Base-by-base conservation (phyloP, 2,797 vertebrate genomes). In the Microctenopoma lineatum region DNA sequence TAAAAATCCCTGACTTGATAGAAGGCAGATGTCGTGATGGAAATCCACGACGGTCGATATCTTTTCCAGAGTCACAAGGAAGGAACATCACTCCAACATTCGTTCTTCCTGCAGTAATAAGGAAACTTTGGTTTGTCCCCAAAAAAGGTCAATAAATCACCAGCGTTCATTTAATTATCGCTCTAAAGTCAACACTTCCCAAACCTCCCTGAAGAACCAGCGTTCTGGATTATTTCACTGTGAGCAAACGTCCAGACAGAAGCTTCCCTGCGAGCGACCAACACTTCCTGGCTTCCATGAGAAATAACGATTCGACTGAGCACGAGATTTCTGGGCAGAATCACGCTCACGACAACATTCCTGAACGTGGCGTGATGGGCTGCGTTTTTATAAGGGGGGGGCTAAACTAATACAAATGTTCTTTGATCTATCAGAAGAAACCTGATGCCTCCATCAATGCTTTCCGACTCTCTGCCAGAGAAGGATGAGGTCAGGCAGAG, bases 1-100 rank as follows among this genome's bases (percentile, higher is more conserved):
- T 80, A 84, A 84, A 21, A 93, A 92, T 91, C 86, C 81, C 69
- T 84, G 77, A 69, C 75, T 83, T 93, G 92, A 94, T 91, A 85
- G 89, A 93, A 95, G 80, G 79, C 91, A 94, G 91, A 94, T 93
- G 92, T 86, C 85, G 75, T 84, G 88, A 88, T 59, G 65, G 88
- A 88, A 92, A 90, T 77, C 80, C 79, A 85, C 39, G 78, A 76
- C 14, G 78, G 53, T 5, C 84, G 80, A 69, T 89, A 69, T 76
- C 60, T 77, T 90, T 84, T 42, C 77, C 86, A 83, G 66, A 90
- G 47, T 88, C 84, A 63, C 62, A 39, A 70, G 61, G 11, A 32
- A 26, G 32, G 46, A 73, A 75, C 77, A 80, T 62, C 56, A 39
- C 56, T 63, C 58, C 52, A 54, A 53, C 45, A 38, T 61, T 39